Evolutionary conservation across 2,113 vertebrate species (phyloP), one percentile per base, ranked within the genome.

Genomic region (Cyprinodon variegatus): DNA sequence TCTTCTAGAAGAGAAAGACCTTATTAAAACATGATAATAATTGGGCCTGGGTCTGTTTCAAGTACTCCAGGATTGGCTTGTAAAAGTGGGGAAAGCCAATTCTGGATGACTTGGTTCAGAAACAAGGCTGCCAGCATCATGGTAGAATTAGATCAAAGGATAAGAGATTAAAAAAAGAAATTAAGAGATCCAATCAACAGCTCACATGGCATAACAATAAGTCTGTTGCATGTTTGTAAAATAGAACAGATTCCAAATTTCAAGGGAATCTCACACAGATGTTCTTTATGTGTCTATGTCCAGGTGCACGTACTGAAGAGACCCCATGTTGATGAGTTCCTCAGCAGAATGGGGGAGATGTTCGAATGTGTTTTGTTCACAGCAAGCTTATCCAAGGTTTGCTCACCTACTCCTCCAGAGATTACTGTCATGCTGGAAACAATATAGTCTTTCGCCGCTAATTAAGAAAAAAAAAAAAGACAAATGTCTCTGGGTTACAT

Each of bases 31-130:
- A 83, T 15, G 36, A 13, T 17, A 38, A 8, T 6, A 37, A 38
- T 12, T 37, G 39, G 95, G 94, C 93, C 79, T 93, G 93, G 76
- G 94, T 97, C 95, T 78, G 96, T 87, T 98, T 99, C 97, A 98
- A 99, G 96, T 98, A 98, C 97, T 99, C 97, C 97, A 99, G 97
- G 97, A 99, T 97, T 97, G 97, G 96, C 96, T 98, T 97, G 96
- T 94, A 84, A 91, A 94, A 84, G 90, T 88, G 85, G 90, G 92
- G 90, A 95, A 95, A 95, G 96, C 97, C 96, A 98, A 95, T 98
- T 96, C 96, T 87, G 79, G 96, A 96, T 95, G 94, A 97, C 97
- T 99, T 98, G 97, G 96, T 92, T 95, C 96, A 87, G 95, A 96
- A 95, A 93, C 90, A 29, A 87, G 81, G 93, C 94, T 66, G 61